These are phyloP conservation scores for Mugil cephalus DNA, from an alignment of 2,113 vertebrate species.

Conservation along the genomic window DNA sequence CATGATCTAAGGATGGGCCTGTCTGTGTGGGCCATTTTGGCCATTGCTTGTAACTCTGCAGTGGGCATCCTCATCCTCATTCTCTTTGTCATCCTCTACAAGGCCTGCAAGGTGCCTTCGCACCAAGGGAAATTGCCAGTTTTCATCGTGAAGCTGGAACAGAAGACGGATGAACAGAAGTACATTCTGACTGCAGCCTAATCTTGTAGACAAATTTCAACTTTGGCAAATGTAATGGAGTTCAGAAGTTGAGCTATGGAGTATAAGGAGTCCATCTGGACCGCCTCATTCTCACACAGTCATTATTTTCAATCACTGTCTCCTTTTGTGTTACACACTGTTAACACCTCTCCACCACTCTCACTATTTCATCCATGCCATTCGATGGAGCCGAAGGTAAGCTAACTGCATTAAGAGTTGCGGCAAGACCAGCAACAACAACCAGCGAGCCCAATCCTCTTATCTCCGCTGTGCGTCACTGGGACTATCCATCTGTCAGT, in stretches of 20 bases:
- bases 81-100: constrained; percentile 84
- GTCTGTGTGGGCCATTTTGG: constrained; percentile 81
- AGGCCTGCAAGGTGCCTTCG: constrained; percentile 86
- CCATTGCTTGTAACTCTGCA: constrained; percentile 84
- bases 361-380: constrained; percentile 6
- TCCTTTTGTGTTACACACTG: constrained; percentile 14
- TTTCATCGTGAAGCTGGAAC: constrained; percentile 44
- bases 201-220: background rate
- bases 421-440: constrained; percentile 67
- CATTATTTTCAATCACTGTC: background rate
- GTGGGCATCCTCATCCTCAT: constrained; percentile 82
- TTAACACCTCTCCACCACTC: constrained; percentile 16
- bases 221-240: background rate
- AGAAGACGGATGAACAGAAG: constrained; percentile 73
- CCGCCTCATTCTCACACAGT: background rate
- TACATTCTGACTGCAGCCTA: constrained; percentile 79
- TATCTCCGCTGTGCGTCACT: constrained; percentile 71
- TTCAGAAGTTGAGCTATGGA: background rate
- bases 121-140: constrained; percentile 67
- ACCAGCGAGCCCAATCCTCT: constrained; percentile 80
- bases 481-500: constrained; percentile 82
- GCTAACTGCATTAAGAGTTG: constrained; percentile 60
- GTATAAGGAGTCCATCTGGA: background rate
- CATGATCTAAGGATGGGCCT: constrained; percentile 74
- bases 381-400: constrained; percentile 40